Percentiles rank a stretch among this genome's conserved stretches.
These are phyloP conservation scores for Zaprionus lachaisei DNA, from an alignment of 1,140 invertebrate species.

Conservation along the genomic window DNA sequence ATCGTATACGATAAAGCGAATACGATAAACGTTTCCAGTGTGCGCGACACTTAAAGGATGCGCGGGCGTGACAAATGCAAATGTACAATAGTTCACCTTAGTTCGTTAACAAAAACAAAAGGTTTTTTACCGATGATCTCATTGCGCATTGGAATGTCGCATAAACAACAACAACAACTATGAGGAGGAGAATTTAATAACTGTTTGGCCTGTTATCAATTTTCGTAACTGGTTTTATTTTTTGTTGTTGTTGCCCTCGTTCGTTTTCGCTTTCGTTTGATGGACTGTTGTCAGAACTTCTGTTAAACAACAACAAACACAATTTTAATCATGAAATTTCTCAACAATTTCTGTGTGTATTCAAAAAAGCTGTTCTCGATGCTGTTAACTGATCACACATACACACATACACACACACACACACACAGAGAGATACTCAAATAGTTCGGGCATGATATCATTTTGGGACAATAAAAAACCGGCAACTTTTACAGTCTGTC, in stretches of 20 bases:
- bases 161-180: background rate
- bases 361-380: slow-evolving; percentile 13
- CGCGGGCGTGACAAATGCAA: background rate
- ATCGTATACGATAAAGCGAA: slow-evolving; percentile 9
- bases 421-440: background rate
- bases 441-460: slow-evolving; percentile 34
- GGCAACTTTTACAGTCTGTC: slow-evolving; percentile 6
- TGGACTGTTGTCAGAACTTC: background rate
- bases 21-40: background rate
- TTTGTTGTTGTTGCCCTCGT: background rate
- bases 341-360: background rate
- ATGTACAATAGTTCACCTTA: background rate
- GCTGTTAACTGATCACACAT: slow-evolving; percentile 12
- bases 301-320: background rate
- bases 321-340: background rate
- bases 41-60: background rate
- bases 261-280: background rate
- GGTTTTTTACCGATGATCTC: slow-evolving; percentile 34
- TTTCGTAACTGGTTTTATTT: background rate
- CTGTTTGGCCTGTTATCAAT: slow-evolving; percentile 8
- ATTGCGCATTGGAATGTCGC: slow-evolving; percentile 28
- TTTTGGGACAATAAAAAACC: slow-evolving; percentile 30
- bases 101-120: slow-evolving; percentile 26
- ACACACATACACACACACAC: background rate
- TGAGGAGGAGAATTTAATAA: background rate